Evolutionary conservation across 2,888 invertebrate genomes (phyloP), one percentile per base, ranked within the genome.

Genomic region (Tribolium freemani): DNA sequence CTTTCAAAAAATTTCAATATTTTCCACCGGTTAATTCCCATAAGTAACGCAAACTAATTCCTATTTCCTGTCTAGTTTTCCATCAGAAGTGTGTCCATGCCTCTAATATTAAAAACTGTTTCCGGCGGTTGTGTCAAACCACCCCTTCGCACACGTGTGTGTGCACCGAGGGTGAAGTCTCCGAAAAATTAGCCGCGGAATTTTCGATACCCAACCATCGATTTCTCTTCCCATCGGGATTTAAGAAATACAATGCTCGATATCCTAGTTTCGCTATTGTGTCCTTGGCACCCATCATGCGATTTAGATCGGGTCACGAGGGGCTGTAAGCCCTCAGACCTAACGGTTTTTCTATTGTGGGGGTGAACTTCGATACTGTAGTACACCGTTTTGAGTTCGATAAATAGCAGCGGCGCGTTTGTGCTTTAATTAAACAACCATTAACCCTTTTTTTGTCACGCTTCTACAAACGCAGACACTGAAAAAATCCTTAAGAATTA

Each of bases 261-360:
- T 50, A 56, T 67, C 57, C 67, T 31, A 57, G 38, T 57, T 64
- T 64, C 54, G 54, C 64, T 64, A 64, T 64, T 64, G 64, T 64
- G 64, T 51, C 63, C 63, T 63, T 63, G 63, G 50, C 63, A 63
- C 64, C 38, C 54, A 26, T 53, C 26, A 45, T 54, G 45, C 13
- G 64, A 64, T 54, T 51, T 51, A 11, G 53, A 63, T 63, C 51
- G 6, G 48, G n/a, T n/a, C 38, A 8, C 38, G 45, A 44, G 60
- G 60, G 48, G 60, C 46, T 48, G 21, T 61, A 61, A 61, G 60
- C 63, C 38, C 63, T 63, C 38, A 30, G 50, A 63, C 63, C 71
- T 71, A 71, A 71, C 71, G 71, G 71, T 71, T 71, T 21, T 71
- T 71, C 71, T 67, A 58, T 71, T 71, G 53, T 71, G 71, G 58